Evolutionary conservation across 2,797 vertebrate species (phyloP).

Genomic region (Cichlasoma orientale): DNA sequence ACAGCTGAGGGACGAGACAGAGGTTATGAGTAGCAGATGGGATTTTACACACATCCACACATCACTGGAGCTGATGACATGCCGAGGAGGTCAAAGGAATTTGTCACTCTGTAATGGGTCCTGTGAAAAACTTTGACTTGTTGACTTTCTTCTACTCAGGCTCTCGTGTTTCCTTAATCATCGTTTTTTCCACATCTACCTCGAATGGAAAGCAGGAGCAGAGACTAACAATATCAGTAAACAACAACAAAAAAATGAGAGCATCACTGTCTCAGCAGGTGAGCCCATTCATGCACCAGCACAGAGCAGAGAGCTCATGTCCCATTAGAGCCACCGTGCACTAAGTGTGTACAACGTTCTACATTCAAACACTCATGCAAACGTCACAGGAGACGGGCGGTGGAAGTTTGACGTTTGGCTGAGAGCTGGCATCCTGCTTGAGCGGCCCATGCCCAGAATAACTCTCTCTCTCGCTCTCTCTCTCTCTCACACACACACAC

Average conservation of each 20-base stretch:
- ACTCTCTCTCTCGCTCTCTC: constrained; percentile 13
- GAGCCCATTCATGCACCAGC: constrained; percentile 28
- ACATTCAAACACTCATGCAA: constrained; percentile 57
- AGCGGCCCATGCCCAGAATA: constrained; percentile 69
- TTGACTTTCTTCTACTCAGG: not conserved
- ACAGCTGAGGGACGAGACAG: constrained; percentile 32
- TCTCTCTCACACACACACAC: not conserved
- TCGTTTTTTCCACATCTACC: not conserved
- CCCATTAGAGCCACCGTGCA: constrained; percentile 43
- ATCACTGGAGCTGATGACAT: constrained; percentile 60
- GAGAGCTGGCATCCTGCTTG: constrained; percentile 66
- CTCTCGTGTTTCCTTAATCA: not conserved
- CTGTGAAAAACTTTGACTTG: constrained; percentile 24
- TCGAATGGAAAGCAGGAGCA: not conserved
- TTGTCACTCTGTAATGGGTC: constrained; percentile 66
- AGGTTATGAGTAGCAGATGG: constrained; percentile 67
- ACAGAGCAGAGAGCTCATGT: constrained; percentile 34
- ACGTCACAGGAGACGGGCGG: constrained; percentile 48
- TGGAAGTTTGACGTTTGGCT: constrained; percentile 72
- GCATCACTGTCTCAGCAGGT: constrained; percentile 29
- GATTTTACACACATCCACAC: constrained; percentile 30
- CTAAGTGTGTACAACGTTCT: constrained; percentile 55
- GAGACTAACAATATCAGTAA: not conserved
- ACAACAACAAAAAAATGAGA: constrained; percentile 31
- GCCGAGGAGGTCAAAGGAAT: constrained; percentile 62